These are phyloP conservation scores for Tapera naevia DNA, from an alignment of 2,797 vertebrate species.

Conservation along the genomic window DNA sequence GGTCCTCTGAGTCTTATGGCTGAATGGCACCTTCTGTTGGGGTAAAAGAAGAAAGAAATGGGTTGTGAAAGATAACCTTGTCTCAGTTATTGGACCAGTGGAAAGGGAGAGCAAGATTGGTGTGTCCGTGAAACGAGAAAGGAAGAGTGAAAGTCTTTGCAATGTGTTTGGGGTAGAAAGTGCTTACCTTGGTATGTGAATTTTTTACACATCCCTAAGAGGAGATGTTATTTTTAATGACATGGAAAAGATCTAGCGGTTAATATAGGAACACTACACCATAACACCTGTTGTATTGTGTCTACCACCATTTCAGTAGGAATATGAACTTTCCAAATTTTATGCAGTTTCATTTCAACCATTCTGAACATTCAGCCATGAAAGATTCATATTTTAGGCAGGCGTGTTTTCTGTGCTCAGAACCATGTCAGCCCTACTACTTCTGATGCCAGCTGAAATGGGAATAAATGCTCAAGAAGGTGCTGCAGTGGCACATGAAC, in stretches of 20 bases:
- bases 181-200: neutral
- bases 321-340: neutral
- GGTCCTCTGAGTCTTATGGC: neutral
- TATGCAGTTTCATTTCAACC: neutral
- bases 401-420: neutral
- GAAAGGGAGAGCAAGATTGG: neutral
- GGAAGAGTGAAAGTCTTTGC: neutral
- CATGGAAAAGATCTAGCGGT: neutral
- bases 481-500: neutral
- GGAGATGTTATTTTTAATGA: neutral
- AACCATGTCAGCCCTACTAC: neutral
- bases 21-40: neutral
- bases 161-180: neutral
- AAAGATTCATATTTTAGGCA: neutral
- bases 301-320: neutral
- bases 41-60: neutral
- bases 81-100: neutral
- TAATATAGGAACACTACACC: neutral
- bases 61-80: neutral
- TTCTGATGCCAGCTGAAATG: neutral
- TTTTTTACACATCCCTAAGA: neutral
- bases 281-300: rapidly evolving
- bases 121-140: neutral
- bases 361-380: neutral
- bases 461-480: neutral